A percentile compares a stretch with the other conserved stretches of the same genome.
Evolutionary conservation across 1,140 invertebrate genomes (phyloP).

Genomic region (Cydia amplana): DNA sequence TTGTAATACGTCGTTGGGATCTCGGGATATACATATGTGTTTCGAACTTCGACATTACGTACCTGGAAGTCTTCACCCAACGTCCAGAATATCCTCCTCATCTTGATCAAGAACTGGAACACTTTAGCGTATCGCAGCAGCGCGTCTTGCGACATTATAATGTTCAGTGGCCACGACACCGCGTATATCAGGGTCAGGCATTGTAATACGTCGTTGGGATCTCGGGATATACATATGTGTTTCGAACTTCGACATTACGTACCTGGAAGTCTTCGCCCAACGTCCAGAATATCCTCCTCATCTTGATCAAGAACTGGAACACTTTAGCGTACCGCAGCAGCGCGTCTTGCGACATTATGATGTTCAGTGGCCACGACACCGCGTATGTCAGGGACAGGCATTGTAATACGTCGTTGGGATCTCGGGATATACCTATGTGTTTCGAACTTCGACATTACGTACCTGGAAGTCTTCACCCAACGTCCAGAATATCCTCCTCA

Average conservation of each 20-base stretch:
- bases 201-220: slow-evolving; percentile 82
- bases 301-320: slow-evolving; percentile 88
- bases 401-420: too few species aligned
- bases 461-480: slow-evolving; percentile 82
- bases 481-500: slow-evolving; percentile 86
- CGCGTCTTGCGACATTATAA: slow-evolving; percentile 85
- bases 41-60: slow-evolving; percentile 71
- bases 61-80: slow-evolving; percentile 84
- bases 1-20: slow-evolving; percentile 82
- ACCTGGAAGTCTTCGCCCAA: slow-evolving; percentile 82
- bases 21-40: slow-evolving; percentile 81
- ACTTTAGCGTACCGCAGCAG: slow-evolving; percentile 85
- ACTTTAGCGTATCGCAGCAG: slow-evolving; percentile 85
- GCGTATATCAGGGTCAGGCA: slow-evolving; percentile 84
- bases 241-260: slow-evolving; percentile 73
- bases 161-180: slow-evolving; percentile 87
- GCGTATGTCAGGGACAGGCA: slow-evolving; percentile 83
- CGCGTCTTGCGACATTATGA: slow-evolving; percentile 85
- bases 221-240: slow-evolving; percentile 81
- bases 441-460: slow-evolving; percentile 35
- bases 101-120: slow-evolving; percentile 88
- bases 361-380: slow-evolving; percentile 87
- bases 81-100: slow-evolving; percentile 86
- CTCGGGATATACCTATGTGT: too few species aligned
- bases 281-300: slow-evolving; percentile 86